Evolutionary conservation across 1,140 invertebrate species (phyloP), one percentile per base, ranked within the genome.

Genomic region (Brachystomella parvula): DNA sequence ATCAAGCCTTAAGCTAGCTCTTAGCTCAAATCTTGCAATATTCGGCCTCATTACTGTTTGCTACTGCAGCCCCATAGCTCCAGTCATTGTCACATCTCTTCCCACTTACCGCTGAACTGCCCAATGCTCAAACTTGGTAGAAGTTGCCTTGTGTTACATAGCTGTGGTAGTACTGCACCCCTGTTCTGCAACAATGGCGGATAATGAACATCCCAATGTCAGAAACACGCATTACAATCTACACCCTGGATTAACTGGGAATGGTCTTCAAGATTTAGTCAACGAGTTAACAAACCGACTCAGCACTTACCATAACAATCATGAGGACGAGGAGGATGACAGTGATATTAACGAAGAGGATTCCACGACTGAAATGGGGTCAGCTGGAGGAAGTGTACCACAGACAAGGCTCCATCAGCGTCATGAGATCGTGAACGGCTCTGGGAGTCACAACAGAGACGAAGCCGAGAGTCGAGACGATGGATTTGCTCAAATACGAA

Each of bases 401-500:
- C 49, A 53, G 24, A 12, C 12, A 53, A 12, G 49, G 9, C 24
- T 53, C 49, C 24, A 26, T 24, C 35, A 39, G 35, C 49, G 49
- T 26, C 12, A 24, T 53, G 49, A 53, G 12, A 53, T 53, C 24
- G 49, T 53, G 12, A 53, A 53, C 24, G 49, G 49, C 9, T 6
- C 49, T 53, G 39, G 9, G 9, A 12, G 24, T 12, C 12, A 26
- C 6, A 24, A 24, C 3, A 24, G 49, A 19, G 49, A 53, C 3
- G 49, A 53, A 24, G 9, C 24, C 3, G 49, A 39, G 19, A 9
- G 12, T 3, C 6, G 49, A 15, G n/a, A n/a, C n/a, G n/a, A n/a
- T n/a, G n/a, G n/a, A n/a, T 53, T 53, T 53, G 49, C 49, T 53
- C 49, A 53, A 53, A 53, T 24, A 15, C 9, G 49, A 19, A 53